Base-by-base conservation (phyloP, 1,140 invertebrate genomes). In the Drosophila tani region DNA sequence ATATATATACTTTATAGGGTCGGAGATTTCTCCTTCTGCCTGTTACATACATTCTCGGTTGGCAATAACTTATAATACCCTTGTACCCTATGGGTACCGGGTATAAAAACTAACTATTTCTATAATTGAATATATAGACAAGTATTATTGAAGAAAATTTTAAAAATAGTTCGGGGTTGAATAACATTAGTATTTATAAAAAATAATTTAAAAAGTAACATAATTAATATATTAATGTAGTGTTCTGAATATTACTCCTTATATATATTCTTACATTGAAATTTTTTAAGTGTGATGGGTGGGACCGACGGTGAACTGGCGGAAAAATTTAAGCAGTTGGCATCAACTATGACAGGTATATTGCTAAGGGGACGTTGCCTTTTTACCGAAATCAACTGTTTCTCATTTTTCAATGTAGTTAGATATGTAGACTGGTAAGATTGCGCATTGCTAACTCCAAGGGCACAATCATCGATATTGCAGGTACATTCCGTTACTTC, bases 201-300 rank as follows among this genome's bases (percentile, higher is more conserved):
- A 53, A 53, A 19, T 17, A 51, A 21, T 53, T 1, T 6, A 29
- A 53, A 1, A 35, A 53, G 15, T 11, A 35, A 1, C 9, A 38
- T 38, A 14, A 38, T 14, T 5, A 38, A 38, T 35, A 38, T 1
- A 38, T 35, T 15, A 8, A 53, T 55, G 19, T 5, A 3, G 32
- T 35, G 51, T 19, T 53, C 3, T 0, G 32, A 35, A 14, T 21
- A 38, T n/a, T 21, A 55, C 14, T 21, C 9, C 2, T 21, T 2
- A 55, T 9, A 40, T 35, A 15, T 15, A 38, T 40, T 55, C 53
- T 55, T 55, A 55, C 53, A 55, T 55, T 38, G 32, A 7, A 38
- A 19, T 21, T 38, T 32, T 21, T 40, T 38, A 8, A 40, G 19
- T 15, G 19, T 40, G 53, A 21, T 55, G 35, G 32, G 35, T 38